Evolutionary conservation across 2,888 invertebrate genomes (phyloP), one percentile per base, ranked within the genome.

Genomic region (Sarcophaga caerulescens): DNA sequence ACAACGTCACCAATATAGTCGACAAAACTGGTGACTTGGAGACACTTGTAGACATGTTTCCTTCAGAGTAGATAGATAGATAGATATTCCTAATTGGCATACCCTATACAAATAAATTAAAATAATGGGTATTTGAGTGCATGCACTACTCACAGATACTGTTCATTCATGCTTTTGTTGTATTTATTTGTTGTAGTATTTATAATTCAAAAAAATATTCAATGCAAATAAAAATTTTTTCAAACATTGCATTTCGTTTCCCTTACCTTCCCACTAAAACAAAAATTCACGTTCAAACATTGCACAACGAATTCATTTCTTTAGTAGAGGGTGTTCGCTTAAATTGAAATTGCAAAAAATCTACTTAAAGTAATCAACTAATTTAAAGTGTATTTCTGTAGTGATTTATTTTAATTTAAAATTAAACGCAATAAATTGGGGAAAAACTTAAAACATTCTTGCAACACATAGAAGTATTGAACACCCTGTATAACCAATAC

Each of bases 171-270:
- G 14, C 57, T 17, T 77, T 77, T 77, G 74, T 59, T 74, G n/a
- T 59, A 65, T 80, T 79, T 57, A 45, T 23, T 35, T 14, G 60
- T 69, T 79, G 74, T 74, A 47, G 74, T 74, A 47, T 63, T 65
- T 81, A 73, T 78, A 78, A 73, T 60, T 81, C 68, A 45, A 76
- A 80, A 76, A 85, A 82, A 82, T 78, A 74, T 77, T 60, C 74
- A 66, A 85, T 70, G 62, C 69, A 82, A 85, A 87, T 77, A 85
- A 66, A 63, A 12, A 82, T 75, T 35, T 68, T 78, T 74, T 83
- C 79, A 85, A 87, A 82, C 85, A 80, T 81, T 83, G 35, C 65
- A 73, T 21, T 66, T 59, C 85, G 62, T 60, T 21, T 14, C 74
- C 69, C 44, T 25, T 25, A 25, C 25, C 25, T 25, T 25, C 6